A percentile compares a stretch with the other conserved stretches of the same genome.
Evolutionary conservation across 2,888 invertebrate species (phyloP).

Genomic region (Microctonus brassicae): DNA sequence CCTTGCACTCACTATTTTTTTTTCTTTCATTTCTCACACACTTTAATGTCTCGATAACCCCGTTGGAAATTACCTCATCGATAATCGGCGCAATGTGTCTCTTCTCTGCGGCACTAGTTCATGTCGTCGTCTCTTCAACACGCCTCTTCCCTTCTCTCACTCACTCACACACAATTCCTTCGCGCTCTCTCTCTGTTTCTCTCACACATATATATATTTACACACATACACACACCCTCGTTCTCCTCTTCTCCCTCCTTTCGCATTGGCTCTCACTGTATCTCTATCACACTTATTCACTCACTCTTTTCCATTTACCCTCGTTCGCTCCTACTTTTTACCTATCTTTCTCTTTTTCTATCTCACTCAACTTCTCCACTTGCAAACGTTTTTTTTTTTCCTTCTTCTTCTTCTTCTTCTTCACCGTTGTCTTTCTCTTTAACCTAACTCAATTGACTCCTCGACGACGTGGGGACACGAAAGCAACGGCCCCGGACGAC

Average conservation of each 20-base stretch:
- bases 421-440: too few species aligned
- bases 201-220: neutral
- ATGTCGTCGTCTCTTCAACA: constrained; percentile 40
- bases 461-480: constrained; percentile 32
- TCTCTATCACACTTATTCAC: too few species aligned
- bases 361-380: constrained; percentile 32
- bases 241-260: constrained; percentile 18
- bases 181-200: constrained; percentile 14
- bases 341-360: constrained; percentile 28
- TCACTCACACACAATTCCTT: constrained; percentile 26
- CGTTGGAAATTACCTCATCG: constrained; percentile 33
- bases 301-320: too few species aligned
- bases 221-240: neutral
- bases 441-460: constrained; percentile 28
- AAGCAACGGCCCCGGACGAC: constrained; percentile 20
- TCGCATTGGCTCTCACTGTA: too few species aligned
- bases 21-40: constrained; percentile 10
- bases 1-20: constrained; percentile 17
- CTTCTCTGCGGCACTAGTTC: constrained; percentile 32
- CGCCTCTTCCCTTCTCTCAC: constrained; percentile 40
- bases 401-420: neutral
- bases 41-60: constrained; percentile 32
- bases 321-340: constrained; percentile 15
- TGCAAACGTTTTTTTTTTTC: constrained; percentile 14
- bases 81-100: constrained; percentile 34